Evolutionary conservation across 2,888 invertebrate genomes (phyloP).

Genomic region (Dicycla oo): DNA sequence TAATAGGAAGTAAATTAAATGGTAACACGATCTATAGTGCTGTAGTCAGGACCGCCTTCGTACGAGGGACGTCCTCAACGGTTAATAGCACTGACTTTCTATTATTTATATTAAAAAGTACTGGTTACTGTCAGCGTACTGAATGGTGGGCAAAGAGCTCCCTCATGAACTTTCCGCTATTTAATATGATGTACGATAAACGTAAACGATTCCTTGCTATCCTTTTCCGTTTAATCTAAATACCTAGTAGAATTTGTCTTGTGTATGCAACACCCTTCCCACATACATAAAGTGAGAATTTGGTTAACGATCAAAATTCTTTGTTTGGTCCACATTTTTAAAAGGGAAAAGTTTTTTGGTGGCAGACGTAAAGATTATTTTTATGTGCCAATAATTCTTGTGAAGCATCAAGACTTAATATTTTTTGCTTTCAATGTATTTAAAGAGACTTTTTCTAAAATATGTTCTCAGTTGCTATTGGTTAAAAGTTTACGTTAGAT

Average conservation of each 20-base stretch:
- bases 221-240: conserved; percentile 81
- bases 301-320: conserved; percentile 21
- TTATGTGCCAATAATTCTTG: conserved; percentile 39
- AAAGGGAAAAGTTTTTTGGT: conserved; percentile 15
- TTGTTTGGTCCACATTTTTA: conserved; percentile 24
- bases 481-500: conserved; percentile 8
- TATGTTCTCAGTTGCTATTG: conserved; percentile 11
- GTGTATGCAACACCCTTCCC: conserved; percentile 40
- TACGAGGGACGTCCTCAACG: not conserved
- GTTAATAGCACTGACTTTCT: no score
- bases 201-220: conserved; percentile 80
- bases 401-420: conserved; percentile 25
- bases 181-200: no score
- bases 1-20: not conserved
- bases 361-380: conserved; percentile 31
- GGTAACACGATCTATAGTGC: not conserved
- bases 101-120: no score
- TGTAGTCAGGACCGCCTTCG: not conserved
- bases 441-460: conserved; percentile 26
- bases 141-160: no score
- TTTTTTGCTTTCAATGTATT: conserved; percentile 25
- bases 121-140: no score
- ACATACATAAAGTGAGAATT: conserved; percentile 31
- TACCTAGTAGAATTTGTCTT: conserved; percentile 72
- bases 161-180: no score